phyloP scores from a whole-genome alignment of 2,888 invertebrate species.

The Aporophyla nigra region DNA sequence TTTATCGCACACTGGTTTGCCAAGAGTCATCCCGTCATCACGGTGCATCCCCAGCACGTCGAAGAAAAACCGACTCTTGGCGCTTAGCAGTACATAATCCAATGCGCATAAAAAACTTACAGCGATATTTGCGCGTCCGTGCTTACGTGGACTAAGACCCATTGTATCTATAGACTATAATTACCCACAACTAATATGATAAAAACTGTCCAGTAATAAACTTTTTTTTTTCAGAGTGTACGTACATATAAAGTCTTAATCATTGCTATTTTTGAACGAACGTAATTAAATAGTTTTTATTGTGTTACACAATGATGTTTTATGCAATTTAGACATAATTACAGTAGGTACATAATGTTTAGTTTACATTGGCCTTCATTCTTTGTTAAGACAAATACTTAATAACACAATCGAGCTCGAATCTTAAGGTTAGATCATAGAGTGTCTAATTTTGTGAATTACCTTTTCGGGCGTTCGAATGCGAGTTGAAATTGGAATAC shows the following conservation, averaged over 20 bases:
- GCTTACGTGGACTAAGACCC: background rate
- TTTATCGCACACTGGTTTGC: too few relatives aligned
- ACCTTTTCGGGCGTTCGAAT: background rate
- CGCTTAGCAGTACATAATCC: too few relatives aligned
- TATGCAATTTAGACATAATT: slow-evolving; percentile 34
- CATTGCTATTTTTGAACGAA: slow-evolving; percentile 21
- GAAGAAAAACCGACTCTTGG: too few relatives aligned
- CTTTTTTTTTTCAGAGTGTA: background rate
- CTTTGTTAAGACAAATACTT: slow-evolving; percentile 16
- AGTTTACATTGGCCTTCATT: slow-evolving; percentile 14
- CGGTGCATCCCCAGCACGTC: too few relatives aligned
- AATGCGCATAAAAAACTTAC: too few relatives aligned
- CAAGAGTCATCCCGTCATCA: too few relatives aligned
- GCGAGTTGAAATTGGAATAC: background rate
- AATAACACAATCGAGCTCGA: slow-evolving; percentile 8
- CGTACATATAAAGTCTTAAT: slow-evolving; percentile 1
- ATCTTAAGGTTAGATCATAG: slow-evolving; percentile 8
- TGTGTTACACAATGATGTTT: slow-evolving; percentile 5
- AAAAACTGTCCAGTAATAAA: slow-evolving; percentile 20
- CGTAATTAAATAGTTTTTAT: slow-evolving; percentile 30
- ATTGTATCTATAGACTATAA: slow-evolving; percentile 1
- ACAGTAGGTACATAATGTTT: slow-evolving; percentile 2
- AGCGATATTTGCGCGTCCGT: too few relatives aligned
- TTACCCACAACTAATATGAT: slow-evolving; percentile 7
- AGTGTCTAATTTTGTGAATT: slow-evolving; percentile 4